These are phyloP conservation scores for Episyrphus balteatus DNA, from an alignment of 1,140 invertebrate genomes.

Conservation along the genomic window DNA sequence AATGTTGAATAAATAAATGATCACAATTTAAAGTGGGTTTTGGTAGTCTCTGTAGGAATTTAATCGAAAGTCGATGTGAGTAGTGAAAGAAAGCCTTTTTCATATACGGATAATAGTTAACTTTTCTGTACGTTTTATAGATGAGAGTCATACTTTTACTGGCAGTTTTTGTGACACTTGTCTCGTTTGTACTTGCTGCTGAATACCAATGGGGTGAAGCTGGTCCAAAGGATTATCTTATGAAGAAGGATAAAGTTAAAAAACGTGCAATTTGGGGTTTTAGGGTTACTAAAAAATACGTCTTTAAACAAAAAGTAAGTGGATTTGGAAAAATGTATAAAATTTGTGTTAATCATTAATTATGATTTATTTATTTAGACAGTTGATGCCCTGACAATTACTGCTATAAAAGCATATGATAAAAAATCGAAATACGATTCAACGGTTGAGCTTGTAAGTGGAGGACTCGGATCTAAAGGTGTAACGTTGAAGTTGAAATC, in stretches of 20 bases:
- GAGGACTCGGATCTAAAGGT: conserved; percentile 28
- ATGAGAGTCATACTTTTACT: no score
- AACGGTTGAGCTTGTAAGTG: conserved; percentile 13
- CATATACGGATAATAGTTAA: no score
- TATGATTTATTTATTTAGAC: conserved; percentile 11
- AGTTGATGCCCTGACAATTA: conserved; percentile 22
- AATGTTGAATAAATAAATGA: no score
- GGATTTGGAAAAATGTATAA: neutral
- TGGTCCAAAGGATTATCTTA: conserved; percentile 17
- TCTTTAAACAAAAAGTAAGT: conserved; percentile 19
- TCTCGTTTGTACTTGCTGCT: conserved; percentile 2
- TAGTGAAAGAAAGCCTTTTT: no score
- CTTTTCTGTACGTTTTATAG: no score
- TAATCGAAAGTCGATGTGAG: no score
- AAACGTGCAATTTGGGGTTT: conserved; percentile 24
- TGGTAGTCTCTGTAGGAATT: no score
- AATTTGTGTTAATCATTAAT: neutral
- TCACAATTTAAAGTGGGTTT: no score
- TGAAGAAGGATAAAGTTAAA: conserved; percentile 21
- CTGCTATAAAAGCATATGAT: conserved; percentile 21
- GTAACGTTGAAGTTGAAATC: conserved; percentile 22
- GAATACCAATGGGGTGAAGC: conserved; percentile 22
- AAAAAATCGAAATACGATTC: conserved; percentile 19
- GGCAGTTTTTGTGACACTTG: neutral
- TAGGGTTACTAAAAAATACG: conserved; percentile 18